Evolutionary conservation across 2,797 vertebrate species (phyloP).

Genomic region (Phrynocephalus guinanensis): DNA sequence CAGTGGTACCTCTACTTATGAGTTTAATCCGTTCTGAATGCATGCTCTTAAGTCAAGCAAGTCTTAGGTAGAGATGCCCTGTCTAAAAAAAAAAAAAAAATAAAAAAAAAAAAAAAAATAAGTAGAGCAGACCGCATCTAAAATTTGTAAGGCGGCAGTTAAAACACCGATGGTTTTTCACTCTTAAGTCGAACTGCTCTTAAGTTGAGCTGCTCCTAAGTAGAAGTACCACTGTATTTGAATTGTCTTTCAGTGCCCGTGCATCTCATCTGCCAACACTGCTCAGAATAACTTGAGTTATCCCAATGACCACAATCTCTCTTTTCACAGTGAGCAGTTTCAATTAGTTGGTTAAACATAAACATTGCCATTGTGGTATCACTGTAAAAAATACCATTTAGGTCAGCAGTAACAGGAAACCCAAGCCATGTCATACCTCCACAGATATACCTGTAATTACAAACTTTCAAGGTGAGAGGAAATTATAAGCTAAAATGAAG

Average conservation of each 20-base stretch:
- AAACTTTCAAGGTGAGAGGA: background rate
- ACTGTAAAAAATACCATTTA: background rate
- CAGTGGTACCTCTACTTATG: too few species aligned
- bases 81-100: too few species aligned
- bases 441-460: background rate
- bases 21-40: too few species aligned
- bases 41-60: too few species aligned
- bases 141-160: too few species aligned
- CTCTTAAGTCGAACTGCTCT: too few species aligned
- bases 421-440: background rate
- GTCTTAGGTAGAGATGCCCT: too few species aligned
- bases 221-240: background rate
- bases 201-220: too few species aligned
- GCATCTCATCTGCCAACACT: background rate
- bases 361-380: background rate
- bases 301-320: background rate
- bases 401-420: conserved; percentile 3
- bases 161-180: too few species aligned
- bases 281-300: background rate
- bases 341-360: background rate
- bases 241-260: background rate
- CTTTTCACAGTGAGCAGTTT: background rate
- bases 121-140: too few species aligned
- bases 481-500: conserved; percentile 25
- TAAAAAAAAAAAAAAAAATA: too few species aligned